Conservation (phyloP, 2,797 vertebrate species). For the Clamator glandarius region DNA sequence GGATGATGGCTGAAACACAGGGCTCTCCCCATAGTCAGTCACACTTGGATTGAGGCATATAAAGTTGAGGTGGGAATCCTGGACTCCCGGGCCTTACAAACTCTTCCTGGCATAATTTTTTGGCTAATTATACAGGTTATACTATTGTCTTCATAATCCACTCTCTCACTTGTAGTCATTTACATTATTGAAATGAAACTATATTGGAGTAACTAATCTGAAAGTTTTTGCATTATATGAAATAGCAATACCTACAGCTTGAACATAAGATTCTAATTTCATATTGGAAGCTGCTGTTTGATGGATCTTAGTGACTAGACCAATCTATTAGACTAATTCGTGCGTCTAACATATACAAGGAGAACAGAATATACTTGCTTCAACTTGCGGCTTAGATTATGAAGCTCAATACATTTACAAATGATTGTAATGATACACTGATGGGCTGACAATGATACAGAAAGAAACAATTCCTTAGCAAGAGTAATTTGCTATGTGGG, state of each 20-base stretch:
- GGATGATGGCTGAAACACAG: neutral
- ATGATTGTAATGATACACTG: too few relatives aligned
- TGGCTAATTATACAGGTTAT: neutral
- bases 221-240: neutral
- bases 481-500: neutral
- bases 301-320: neutral
- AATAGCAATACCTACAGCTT: neutral
- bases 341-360: neutral
- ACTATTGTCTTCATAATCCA: neutral
- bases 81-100: too few relatives aligned
- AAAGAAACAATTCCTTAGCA: neutral
- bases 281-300: neutral
- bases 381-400: neutral
- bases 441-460: neutral
- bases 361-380: neutral
- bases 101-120: neutral
- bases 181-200: neutral
- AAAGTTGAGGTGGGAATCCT: neutral
- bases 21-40: fast-evolving
- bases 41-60: neutral
- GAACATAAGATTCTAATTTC: neutral
- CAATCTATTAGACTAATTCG: neutral
- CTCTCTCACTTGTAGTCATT: neutral
- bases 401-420: neutral
- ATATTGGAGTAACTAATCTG: neutral